Evolutionary conservation across 92 coral and sea anemone species (phyloP).

Genomic region (Ricordea florida): DNA sequence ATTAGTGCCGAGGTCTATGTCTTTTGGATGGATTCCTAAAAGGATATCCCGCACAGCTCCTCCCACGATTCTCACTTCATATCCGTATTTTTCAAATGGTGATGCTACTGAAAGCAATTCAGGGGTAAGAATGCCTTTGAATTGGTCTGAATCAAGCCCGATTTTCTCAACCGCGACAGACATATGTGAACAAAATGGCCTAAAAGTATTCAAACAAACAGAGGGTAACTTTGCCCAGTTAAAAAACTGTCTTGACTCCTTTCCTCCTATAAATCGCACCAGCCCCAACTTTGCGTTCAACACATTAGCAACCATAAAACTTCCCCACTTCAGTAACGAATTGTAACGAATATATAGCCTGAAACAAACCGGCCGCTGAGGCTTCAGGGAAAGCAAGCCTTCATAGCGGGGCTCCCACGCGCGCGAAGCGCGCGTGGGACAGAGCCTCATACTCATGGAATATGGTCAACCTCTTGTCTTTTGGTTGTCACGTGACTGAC

Average conservation of each 20-base stretch:
- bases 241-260: no score
- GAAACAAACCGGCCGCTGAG: no score
- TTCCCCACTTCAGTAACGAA: background rate
- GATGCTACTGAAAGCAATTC: slow-evolving; percentile 67
- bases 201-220: background rate
- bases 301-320: background rate
- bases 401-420: no score
- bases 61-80: slow-evolving; percentile 90
- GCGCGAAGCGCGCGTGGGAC: no score
- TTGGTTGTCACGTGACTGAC: no score
- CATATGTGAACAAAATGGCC: background rate
- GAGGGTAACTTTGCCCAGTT: background rate
- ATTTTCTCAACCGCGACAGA: slow-evolving; percentile 30
- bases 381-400: no score
- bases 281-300: background rate
- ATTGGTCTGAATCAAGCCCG: slow-evolving; percentile 64
- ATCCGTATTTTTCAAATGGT: slow-evolving; percentile 74
- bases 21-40: slow-evolving; percentile 77
- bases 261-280: background rate
- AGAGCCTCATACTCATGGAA: no score
- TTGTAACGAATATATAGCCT: no score
- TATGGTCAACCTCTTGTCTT: no score
- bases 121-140: slow-evolving; percentile 78
- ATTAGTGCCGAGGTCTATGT: slow-evolving; percentile 89
- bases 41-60: slow-evolving; percentile 96